These are phyloP conservation scores for Acanthosoma haemorrhoidale DNA, from an alignment of 2,888 invertebrate species.

Conservation along the genomic window DNA sequence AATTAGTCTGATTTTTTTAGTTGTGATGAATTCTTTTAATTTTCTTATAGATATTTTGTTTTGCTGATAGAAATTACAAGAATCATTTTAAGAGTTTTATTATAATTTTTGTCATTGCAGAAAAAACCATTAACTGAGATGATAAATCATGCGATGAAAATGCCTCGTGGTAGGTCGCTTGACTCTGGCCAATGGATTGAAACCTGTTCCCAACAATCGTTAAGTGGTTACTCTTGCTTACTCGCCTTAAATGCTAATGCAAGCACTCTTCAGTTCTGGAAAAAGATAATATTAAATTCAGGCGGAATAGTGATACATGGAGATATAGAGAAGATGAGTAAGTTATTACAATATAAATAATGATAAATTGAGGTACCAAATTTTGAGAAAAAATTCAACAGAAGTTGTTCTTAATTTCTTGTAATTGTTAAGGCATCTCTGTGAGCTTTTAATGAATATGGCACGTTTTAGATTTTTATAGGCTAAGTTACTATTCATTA, in stretches of 20 bases:
- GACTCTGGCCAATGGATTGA: conserved; percentile 4
- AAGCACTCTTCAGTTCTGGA: conserved; percentile 20
- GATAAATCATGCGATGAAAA: neutral
- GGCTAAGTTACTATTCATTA: too few species aligned
- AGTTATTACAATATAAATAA: neutral
- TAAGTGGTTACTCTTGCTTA: neutral
- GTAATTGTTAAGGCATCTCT: too few species aligned
- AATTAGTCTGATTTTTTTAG: neutral
- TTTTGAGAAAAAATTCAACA: too few species aligned
- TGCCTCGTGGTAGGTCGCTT: conserved; percentile 17
- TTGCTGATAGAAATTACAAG: too few species aligned
- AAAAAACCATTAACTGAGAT: neutral
- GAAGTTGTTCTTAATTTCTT: too few species aligned
- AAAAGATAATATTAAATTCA: neutral
- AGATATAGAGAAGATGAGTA: neutral
- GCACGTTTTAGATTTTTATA: too few species aligned
- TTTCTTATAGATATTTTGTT: neutral
- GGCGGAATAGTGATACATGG: neutral
- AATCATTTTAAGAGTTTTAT: too few species aligned
- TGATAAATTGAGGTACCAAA: too few species aligned
- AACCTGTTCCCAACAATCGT: neutral
- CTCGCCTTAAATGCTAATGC: neutral
- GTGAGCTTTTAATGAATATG: too few species aligned
- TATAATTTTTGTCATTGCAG: too few species aligned
- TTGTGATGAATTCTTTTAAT: neutral